Conservation (phyloP, 1,140 invertebrate genomes). For the Papilio polyxenes region DNA sequence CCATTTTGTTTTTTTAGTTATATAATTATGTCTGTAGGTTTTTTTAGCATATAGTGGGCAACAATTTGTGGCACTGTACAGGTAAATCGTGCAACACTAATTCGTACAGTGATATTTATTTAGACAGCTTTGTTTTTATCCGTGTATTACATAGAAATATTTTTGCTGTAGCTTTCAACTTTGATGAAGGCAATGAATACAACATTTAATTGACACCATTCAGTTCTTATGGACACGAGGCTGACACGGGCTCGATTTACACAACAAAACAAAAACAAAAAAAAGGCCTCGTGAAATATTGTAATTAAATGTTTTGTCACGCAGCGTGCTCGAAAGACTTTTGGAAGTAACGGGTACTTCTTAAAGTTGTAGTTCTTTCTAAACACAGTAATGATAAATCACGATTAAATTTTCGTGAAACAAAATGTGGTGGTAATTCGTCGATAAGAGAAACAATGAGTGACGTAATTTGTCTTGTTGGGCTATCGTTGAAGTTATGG, state of each 20-base stretch:
- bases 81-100: neutral
- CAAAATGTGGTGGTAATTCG: neutral
- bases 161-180: no score
- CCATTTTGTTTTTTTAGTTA: neutral
- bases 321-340: neutral
- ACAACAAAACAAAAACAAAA: no score
- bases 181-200: neutral
- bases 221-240: neutral
- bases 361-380: neutral
- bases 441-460: constrained; percentile 66
- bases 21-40: no score
- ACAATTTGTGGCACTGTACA: neutral
- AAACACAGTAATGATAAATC: neutral
- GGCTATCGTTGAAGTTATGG: neutral
- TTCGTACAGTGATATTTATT: neutral
- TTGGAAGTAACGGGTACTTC: neutral
- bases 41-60: no score
- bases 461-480: constrained; percentile 92
- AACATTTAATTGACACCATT: neutral
- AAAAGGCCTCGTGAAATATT: constrained; percentile 40
- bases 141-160: no score
- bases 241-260: constrained; percentile 35
- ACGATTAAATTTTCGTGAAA: constrained; percentile 4
- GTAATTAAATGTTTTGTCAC: constrained; percentile 45
- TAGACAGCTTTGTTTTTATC: no score